Percentiles rank a stretch among this genome's conserved stretches.
Evolutionary conservation across 2,888 invertebrate genomes (phyloP).

Genomic region (Masnerella sp.): DNA sequence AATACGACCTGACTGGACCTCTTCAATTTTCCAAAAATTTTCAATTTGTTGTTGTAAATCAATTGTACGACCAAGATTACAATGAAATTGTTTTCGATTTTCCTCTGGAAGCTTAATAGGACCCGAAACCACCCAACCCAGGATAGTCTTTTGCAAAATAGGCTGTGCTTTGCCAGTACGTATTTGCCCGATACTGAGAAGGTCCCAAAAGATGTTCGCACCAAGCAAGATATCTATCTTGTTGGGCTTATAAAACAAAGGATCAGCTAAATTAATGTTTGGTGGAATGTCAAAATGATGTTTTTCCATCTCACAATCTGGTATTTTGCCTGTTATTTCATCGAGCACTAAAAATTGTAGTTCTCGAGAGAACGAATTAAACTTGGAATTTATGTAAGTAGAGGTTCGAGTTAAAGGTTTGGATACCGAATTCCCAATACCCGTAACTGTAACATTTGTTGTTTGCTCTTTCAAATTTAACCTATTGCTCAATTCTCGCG

Average conservation of each 20-base stretch:
- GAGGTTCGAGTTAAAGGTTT: neutral
- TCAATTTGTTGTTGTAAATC: slow-evolving; percentile 47
- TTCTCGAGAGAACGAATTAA: neutral
- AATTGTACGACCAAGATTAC: neutral
- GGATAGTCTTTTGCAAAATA: slow-evolving; percentile 27
- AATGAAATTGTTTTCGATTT: neutral
- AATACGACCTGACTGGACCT: slow-evolving; percentile 4
- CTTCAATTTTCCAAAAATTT: slow-evolving; percentile 62
- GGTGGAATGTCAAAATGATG: neutral
- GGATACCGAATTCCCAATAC: neutral
- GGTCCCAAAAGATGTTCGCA: slow-evolving; percentile 7
- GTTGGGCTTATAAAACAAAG: neutral
- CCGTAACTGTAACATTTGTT: neutral
- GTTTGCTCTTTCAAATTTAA: neutral
- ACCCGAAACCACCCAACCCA: slow-evolving; percentile 49
- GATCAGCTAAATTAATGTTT: slow-evolving; percentile 18
- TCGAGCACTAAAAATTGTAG: neutral
- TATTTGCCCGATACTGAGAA: slow-evolving; percentile 16
- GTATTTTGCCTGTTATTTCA: neutral
- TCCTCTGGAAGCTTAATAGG: neutral
- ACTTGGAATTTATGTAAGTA: neutral
- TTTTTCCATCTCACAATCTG: neutral
- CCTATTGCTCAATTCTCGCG: neutral
- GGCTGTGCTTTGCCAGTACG: slow-evolving; percentile 3
- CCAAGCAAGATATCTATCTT: slow-evolving; percentile 20